Conservation (phyloP, 2,113 vertebrate genomes). For the Embiotoca jacksoni region DNA sequence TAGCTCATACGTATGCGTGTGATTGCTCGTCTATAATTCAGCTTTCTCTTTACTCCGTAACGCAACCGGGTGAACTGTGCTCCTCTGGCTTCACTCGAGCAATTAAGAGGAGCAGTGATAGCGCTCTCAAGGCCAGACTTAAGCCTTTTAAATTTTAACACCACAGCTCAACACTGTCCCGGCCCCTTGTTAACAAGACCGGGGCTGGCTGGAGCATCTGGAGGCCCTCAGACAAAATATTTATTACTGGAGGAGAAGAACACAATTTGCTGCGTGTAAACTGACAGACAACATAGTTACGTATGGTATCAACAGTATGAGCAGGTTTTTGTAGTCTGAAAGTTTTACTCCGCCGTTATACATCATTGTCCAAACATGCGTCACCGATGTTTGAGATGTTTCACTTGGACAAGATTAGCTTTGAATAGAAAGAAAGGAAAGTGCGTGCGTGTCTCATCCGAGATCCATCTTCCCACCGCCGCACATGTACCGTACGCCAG, state of each 20-base stretch:
- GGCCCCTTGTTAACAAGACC: slow-evolving; percentile 53
- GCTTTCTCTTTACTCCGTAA: slow-evolving; percentile 32
- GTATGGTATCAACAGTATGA: neutral
- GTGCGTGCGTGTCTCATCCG: no score
- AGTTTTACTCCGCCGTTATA: no score
- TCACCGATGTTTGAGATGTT: no score
- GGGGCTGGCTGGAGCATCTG: slow-evolving; percentile 52
- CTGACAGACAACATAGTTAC: neutral
- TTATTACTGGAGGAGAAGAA: slow-evolving; percentile 27
- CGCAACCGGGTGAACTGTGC: slow-evolving; percentile 18
- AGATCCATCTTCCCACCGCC: neutral
- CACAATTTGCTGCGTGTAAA: neutral
- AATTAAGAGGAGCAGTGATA: slow-evolving; percentile 53
- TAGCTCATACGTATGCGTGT: neutral
- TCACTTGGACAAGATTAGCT: neutral
- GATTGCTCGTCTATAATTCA: slow-evolving; percentile 38
- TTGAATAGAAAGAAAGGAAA: no score
- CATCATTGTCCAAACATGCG: neutral
- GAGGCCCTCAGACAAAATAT: slow-evolving; percentile 57
- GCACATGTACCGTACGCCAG: neutral
- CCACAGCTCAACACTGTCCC: slow-evolving; percentile 28
- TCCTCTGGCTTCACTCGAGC: slow-evolving; percentile 15
- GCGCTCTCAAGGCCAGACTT: slow-evolving; percentile 47
- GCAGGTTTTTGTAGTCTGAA: neutral
- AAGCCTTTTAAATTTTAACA: slow-evolving; percentile 62